These are phyloP conservation scores for Temnothorax rugatulus DNA, from an alignment of 2,888 invertebrate genomes.

Conservation along the genomic window DNA sequence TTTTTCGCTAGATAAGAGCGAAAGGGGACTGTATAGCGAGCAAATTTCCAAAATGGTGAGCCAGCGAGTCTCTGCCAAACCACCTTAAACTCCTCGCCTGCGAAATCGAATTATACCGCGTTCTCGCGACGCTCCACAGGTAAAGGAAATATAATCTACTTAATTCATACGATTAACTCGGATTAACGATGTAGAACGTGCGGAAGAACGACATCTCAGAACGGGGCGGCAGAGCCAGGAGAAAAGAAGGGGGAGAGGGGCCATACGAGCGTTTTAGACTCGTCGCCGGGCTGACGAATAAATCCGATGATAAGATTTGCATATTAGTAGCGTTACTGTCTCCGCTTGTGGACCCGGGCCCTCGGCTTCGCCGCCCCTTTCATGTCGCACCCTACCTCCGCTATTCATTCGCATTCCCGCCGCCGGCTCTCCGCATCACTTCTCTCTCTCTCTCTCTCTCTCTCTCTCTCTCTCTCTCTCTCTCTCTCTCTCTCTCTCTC, in stretches of 20 bases:
- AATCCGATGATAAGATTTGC: slow-evolving; percentile 80
- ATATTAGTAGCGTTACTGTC: slow-evolving; percentile 80
- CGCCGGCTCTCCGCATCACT: slow-evolving; percentile 63
- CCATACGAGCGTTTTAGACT: slow-evolving; percentile 41
- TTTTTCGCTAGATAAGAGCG: not conserved
- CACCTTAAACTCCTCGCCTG: slow-evolving; percentile 31
- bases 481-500: not conserved
- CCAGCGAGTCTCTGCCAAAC: slow-evolving; percentile 28
- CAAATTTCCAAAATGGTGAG: slow-evolving; percentile 24
- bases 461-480: not conserved
- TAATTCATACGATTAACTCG: slow-evolving; percentile 51
- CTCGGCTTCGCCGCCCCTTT: slow-evolving; percentile 77
- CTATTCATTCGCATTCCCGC: slow-evolving; percentile 78
- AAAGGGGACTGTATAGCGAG: slow-evolving; percentile 4
- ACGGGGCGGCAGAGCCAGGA: not conserved
- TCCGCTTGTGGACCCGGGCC: slow-evolving; percentile 61
- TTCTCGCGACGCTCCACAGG: slow-evolving; percentile 37
- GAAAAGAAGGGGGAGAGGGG: slow-evolving; percentile 41
- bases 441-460: not conserved
- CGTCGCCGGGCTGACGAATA: slow-evolving; percentile 62
- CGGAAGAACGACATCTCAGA: slow-evolving; percentile 27
- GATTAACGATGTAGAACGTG: slow-evolving; percentile 49
- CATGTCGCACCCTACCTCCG: slow-evolving; percentile 75
- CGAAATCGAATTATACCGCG: slow-evolving; percentile 38
- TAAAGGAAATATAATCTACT: slow-evolving; percentile 53